Conservation (phyloP, 2,797 vertebrate genomes). For the Enteromius fasciolatus region DNA sequence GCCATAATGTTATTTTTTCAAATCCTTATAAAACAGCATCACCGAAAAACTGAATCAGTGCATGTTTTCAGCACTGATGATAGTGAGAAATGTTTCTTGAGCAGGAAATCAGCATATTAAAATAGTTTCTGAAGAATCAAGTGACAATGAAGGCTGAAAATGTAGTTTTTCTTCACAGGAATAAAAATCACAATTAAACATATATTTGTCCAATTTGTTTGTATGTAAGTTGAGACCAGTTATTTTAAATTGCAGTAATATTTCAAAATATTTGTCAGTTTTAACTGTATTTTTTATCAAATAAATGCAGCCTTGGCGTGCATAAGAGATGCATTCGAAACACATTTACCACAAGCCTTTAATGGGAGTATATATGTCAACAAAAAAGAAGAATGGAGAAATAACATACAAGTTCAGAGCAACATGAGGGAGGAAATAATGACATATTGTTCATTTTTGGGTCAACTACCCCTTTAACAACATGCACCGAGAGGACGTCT, state of each 20-base stretch:
- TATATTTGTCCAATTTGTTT: background rate
- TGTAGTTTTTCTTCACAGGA: background rate
- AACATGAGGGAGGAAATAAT: constrained; percentile 6
- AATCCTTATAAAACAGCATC: too few species aligned
- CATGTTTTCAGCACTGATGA: too few species aligned
- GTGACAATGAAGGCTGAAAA: background rate
- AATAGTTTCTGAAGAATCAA: background rate
- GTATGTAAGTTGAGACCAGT: background rate
- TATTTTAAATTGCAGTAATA: background rate
- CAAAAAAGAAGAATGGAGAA: background rate
- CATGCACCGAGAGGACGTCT: background rate
- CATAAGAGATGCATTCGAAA: background rate
- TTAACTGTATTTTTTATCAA: background rate
- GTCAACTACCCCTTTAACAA: background rate
- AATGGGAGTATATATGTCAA: background rate
- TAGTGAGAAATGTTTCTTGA: background rate
- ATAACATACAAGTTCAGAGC: too few species aligned
- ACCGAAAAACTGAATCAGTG: too few species aligned
- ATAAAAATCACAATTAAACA: background rate
- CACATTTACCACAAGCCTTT: background rate
- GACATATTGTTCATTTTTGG: background rate
- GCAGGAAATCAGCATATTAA: background rate
- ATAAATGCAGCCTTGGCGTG: background rate
- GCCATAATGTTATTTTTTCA: too few species aligned
- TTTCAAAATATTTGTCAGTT: background rate